These are phyloP conservation scores for Cryptocheilus praepositus DNA, from an alignment of 2,888 invertebrate genomes.

Conservation along the genomic window DNA sequence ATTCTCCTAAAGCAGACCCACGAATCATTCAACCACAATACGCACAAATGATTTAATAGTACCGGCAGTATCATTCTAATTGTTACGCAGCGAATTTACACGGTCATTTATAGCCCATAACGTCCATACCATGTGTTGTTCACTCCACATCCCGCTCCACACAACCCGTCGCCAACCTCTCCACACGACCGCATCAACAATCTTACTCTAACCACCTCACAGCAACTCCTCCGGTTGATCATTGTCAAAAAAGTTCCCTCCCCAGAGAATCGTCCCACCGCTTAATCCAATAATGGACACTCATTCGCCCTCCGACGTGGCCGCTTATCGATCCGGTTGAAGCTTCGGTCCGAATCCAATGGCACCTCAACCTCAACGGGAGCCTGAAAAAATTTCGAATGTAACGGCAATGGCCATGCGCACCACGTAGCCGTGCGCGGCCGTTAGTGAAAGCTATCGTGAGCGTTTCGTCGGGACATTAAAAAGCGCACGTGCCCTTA, in stretches of 20 bases:
- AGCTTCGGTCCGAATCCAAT: background rate
- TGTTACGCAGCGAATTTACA: too few relatives aligned
- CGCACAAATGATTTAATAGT: too few relatives aligned
- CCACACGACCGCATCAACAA: too few relatives aligned
- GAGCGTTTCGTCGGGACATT: slow-evolving; percentile 69
- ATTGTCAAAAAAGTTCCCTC: slow-evolving; percentile 67
- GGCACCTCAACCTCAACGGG: too few relatives aligned
- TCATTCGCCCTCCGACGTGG: slow-evolving; percentile 45
- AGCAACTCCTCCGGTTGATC: slow-evolving; percentile 63
- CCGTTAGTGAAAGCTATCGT: slow-evolving; percentile 74
- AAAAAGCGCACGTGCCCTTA: slow-evolving; percentile 73
- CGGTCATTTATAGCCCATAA: too few relatives aligned
- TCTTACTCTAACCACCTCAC: too few relatives aligned
- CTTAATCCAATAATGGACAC: slow-evolving; percentile 68
- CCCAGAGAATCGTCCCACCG: slow-evolving; percentile 53
- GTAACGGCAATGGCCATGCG: slow-evolving; percentile 64
- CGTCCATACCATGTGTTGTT: too few relatives aligned
- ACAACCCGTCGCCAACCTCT: too few relatives aligned
- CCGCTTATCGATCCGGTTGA: slow-evolving; percentile 51
- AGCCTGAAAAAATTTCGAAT: background rate
- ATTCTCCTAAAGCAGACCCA: too few relatives aligned
- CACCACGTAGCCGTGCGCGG: slow-evolving; percentile 68
- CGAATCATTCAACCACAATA: too few relatives aligned
- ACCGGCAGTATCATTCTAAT: too few relatives aligned
- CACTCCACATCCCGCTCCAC: too few relatives aligned